Base-by-base conservation (phyloP, 2,113 vertebrate species). In the Gasterosteus aculeatus region DNA sequence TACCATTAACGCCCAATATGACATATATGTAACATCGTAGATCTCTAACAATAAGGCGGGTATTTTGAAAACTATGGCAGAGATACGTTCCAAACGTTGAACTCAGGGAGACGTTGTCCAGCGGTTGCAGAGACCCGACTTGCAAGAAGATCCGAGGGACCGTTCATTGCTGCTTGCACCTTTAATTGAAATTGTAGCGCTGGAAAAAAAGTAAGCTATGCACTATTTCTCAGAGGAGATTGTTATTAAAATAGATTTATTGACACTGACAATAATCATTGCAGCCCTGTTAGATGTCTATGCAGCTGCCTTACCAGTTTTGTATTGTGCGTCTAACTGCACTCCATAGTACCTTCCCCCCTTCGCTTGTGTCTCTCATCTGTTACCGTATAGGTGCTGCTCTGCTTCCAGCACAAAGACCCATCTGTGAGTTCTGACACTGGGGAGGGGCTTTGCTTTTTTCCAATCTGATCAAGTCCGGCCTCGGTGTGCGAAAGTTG, bases 361-460 rank as follows among this genome's bases (percentile, higher is more conserved):
- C 26, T 16, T 26, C 41, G 5, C 5, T 4, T 35, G 49, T 31
- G 49, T 68, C 65, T 75, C 47, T 74, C 39, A 49, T 73, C 59
- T 16, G 42, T 39, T 26, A 69, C 42, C 54, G 33, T 62, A 42
- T 22, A 61, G 38, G 12, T 53, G 0, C 54, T 44, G 51, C 44
- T 79, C 39, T 56, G 71, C 18, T 46, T 15, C 51, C 58, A 39
- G 0, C 1, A 61, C 58, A 72, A 73, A 72, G 74, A 38, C 59
- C 78, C 67, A 61, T 75, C 67, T 67, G 62, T 71, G 64, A 69
- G 69, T 10, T 68, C 26, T 18, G 68, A 76, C 54, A 46, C 44
- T 7, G 61, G 60, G 56, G 47, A 70, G 66, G 51, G 57, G 18
- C 26, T 22, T 1, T 39, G 63, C 22, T 26, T 4, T 11, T 33